Evolutionary conservation across 35 echinoderm and acorn worm species (phyloP), one percentile per base, ranked within the genome.

Genomic region (Heliocidaris erythrogramma): DNA sequence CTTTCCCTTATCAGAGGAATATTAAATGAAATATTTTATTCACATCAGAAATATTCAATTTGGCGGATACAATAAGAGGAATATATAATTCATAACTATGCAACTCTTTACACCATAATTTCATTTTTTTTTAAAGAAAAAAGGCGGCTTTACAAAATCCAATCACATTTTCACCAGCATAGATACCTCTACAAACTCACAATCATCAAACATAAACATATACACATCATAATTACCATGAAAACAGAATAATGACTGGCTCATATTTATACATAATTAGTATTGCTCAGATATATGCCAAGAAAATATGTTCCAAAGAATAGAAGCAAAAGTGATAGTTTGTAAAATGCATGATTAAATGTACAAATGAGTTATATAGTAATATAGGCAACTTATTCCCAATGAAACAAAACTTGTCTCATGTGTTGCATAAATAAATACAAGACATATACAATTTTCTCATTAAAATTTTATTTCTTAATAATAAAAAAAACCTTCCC

Each of bases 221-320:
- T 78, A 78, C 65, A 78, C 65, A 78, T 78, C 24, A 78, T 7
- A 78, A 78, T 78, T 78, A 78, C 17, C 21, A 78, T 78, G 65
- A 78, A 78, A 78, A 27, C 65, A 78, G 65, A 78, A 78, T 27
- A 78, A 78, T 71, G 21, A 78, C 7, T 78, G 65, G 65, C 65
- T 78, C 65, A 78, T 78, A 78, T 78, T 78, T n/a, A 78, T 78
- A 78, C 27, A 78, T 78, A 78, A n/a, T 78, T 78, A 78, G 65
- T 78, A 78, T 78, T 78, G 65, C 65, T 78, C 65, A 78, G 65
- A 78, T 78, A 78, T n/a, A 78, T 78, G 65, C 65, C 65, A 78
- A 56, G 52, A 56, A 78, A 78, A 78, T 78, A 78, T 78, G 65
- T 78, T 78, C 65, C n/a, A 78, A 78, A 56, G 52, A 78, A 27